Base-by-base conservation (phyloP, 2,888 invertebrate genomes). In the Chaetoderma sp. region DNA sequence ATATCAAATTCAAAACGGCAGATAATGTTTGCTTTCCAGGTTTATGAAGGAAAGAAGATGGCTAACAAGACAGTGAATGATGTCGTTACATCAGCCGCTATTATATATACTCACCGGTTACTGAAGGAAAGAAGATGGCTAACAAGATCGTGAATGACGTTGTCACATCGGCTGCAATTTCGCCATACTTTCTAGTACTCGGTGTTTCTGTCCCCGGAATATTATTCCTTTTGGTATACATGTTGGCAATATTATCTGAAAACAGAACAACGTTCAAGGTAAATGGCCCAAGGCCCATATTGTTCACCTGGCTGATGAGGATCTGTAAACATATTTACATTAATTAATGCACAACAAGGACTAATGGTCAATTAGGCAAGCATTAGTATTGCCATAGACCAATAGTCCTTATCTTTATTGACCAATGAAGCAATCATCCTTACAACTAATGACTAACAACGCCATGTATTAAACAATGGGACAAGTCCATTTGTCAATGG, bases 21-120 rank as follows among this genome's bases (percentile, higher is more conserved):
- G n/a, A n/a, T n/a, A n/a, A n/a, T n/a, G n/a, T n/a, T n/a, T n/a
- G n/a, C n/a, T n/a, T n/a, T n/a, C n/a, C n/a, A n/a, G n/a, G n/a
- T n/a, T n/a, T n/a, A n/a, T n/a, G 97, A 97, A 28, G 98, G 98
- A 88, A 98, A 99, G 90, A 98, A 98, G 79, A 98, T 98, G 78
- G 97, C 98, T 76, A 98, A 94, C 33, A 98, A 91, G 77, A 98
- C 92, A 57, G 96, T 96, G 86, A 98, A 98, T 0, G 94, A 91
- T 10, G 97, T 97, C 4, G 95, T 92, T 59, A 95, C 90, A 84
- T 98, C 98, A n/a, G 93, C 39, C 8, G 39, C 13, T 10, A 21
- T 18, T 2, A 21, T 42, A 42, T 42, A 42, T 18, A 42, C 42
- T 21, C 85, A 92, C 97, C 98, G 77, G 98, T 98, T 44, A 97